A percentile compares a stretch with the other conserved stretches of the same genome.
These are phyloP conservation scores for Amphiprion clarkii DNA, from an alignment of 2,797 vertebrate species.

Conservation along the genomic window DNA sequence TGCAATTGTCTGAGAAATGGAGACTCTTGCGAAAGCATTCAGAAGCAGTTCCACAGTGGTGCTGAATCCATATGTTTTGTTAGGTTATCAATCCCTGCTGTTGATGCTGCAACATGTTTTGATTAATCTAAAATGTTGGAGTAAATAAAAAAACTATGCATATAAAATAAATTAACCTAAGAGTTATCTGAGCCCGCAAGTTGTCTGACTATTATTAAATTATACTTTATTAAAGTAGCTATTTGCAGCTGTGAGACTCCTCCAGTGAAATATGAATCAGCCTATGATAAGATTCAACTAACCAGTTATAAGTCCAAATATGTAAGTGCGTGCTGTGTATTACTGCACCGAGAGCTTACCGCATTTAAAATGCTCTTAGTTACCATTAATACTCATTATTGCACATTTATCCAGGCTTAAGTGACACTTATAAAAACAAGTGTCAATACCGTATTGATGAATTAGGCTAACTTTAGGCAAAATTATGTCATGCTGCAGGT, in stretches of 20 bases:
- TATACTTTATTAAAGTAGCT: neutral
- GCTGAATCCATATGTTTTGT: neutral
- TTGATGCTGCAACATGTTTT: neutral
- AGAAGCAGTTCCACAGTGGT: constrained; percentile 2
- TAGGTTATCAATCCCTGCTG: constrained; percentile 2
- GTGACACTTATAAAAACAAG: constrained; percentile 40
- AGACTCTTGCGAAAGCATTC: constrained; percentile 23
- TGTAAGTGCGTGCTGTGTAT: neutral
- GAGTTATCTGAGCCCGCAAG: neutral
- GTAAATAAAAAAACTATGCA: neutral
- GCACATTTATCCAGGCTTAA: constrained; percentile 12
- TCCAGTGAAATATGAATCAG: constrained; percentile 21
- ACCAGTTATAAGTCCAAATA: neutral
- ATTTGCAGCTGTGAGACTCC: neutral
- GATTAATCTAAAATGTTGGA: neutral
- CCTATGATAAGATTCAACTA: neutral
- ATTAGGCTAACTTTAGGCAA: constrained; percentile 39
- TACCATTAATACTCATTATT: neutral
- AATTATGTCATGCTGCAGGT: constrained; percentile 61
- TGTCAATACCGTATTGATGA: constrained; percentile 22
- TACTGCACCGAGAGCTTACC: constrained; percentile 9
- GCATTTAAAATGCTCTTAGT: neutral
- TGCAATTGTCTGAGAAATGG: constrained; percentile 34
- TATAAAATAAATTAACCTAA: constrained; percentile 13
- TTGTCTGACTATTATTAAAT: neutral